Percentiles rank a stretch among this genome's conserved stretches.
These are phyloP conservation scores for Epistrophella euchroma DNA, from an alignment of 2,888 invertebrate species.

Conservation along the genomic window DNA sequence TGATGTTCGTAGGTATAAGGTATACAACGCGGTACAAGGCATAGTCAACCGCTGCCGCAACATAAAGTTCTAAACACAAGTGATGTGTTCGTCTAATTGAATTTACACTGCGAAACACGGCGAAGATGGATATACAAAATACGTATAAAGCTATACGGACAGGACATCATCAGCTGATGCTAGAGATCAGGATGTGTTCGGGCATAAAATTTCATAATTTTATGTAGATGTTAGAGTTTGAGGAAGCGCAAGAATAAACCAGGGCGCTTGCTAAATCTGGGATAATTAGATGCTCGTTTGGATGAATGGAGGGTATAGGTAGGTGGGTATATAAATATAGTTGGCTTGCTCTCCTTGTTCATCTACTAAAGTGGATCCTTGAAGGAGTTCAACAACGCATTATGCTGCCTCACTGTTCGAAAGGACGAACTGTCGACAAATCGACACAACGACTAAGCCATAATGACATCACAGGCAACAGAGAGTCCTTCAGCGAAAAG, in stretches of 20 bases:
- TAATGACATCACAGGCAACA: conserved; percentile 32
- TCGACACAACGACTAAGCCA: conserved; percentile 36
- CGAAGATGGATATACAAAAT: neutral
- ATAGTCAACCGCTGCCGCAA: conserved; percentile 14
- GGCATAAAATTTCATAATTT: conserved; percentile 74
- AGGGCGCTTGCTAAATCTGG: conserved; percentile 68
- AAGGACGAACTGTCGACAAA: conserved; percentile 46
- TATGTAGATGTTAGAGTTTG: conserved; percentile 32
- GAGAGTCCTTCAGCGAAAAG: conserved; percentile 64
- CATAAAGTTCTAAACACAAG: conserved; percentile 43
- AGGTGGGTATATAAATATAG: neutral
- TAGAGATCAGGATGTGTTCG: conserved; percentile 72
- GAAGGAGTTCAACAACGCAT: conserved; percentile 69
- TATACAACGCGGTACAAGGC: neutral
- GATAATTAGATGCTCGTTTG: conserved; percentile 76
- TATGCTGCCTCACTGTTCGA: conserved; percentile 48
- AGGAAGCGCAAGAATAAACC: conserved; percentile 56
- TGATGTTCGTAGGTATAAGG: neutral
- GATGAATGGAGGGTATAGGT: conserved; percentile 31
- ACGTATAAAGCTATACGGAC: neutral
- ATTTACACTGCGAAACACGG: conserved; percentile 56
- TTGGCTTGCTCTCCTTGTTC: conserved; percentile 40
- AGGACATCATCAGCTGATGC: conserved; percentile 74
- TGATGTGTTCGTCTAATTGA: conserved; percentile 68
- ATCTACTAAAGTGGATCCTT: conserved; percentile 64